Evolutionary conservation across 2,113 vertebrate genomes (phyloP), one percentile per base, ranked within the genome.

Genomic region (Pelusios castaneus): DNA sequence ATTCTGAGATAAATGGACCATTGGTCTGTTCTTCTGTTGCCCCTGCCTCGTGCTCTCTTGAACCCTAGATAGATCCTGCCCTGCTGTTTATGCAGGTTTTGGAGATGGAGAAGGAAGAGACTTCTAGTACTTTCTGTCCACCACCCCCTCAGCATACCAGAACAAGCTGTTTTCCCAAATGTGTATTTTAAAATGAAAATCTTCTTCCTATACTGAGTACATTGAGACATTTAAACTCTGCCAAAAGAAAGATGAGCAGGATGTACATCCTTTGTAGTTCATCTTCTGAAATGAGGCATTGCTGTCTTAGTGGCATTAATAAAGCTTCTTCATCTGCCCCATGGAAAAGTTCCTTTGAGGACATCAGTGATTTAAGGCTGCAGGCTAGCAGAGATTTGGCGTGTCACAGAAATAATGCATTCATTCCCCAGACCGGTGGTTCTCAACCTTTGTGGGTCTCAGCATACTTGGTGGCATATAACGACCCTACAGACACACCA

Each of bases 301-400:
- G 51, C 91, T 91, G 9, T 85, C 84, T 38, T 10, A 81, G 78
- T 95, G 92, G 92, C 91, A 49, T 10, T 55, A 94, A 79, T 84
- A 95, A 88, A 87, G 84, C 94, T 95, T 85, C 97, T 93, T 94
- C 89, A 93, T 95, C 92, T 96, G 93, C 91, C 91, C 92, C 90
- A 45, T 84, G 96, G 95, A 92, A 89, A 95, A 95, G 85, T 29
- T 90, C 89, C 92, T 93, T 10, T 60, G 79, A 95, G 92, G 95
- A 78, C 87, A 95, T 89, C 70, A 81, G 91, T 88, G 92, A 83
- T 34, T 82, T 93, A 73, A 56, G 93, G 94, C 96, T 0, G 25
- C 0, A 10, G 91, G 95, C 96, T 96, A 96, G 96, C 27, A 91
- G 54, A 92, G 63, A 34, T 84, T 95, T 77, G 96, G 92, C 82